Percentiles rank a stretch among this genome's conserved stretches.
Evolutionary conservation across 2,797 vertebrate species (phyloP).

Genomic region (Danionella dracula): DNA sequence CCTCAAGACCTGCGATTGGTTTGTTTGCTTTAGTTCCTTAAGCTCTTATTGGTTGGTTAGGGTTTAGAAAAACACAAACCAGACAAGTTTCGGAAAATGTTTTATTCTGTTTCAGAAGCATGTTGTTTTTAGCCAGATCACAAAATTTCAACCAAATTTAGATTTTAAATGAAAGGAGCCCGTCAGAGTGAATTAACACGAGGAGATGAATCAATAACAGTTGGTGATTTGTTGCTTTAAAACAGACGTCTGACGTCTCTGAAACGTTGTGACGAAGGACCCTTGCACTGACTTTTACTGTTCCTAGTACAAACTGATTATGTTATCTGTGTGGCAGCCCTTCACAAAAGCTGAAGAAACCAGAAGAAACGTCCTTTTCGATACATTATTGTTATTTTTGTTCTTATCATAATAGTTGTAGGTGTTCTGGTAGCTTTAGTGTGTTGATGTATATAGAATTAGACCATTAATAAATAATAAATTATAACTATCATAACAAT

Average conservation of each 20-base stretch:
- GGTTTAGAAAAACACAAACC: too few species aligned
- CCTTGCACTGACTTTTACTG: conserved; percentile 60
- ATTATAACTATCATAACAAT: conserved; percentile 58
- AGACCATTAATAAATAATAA: conserved; percentile 53
- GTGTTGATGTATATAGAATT: conserved; percentile 53
- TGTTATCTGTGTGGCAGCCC: conserved; percentile 68
- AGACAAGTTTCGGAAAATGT: too few species aligned
- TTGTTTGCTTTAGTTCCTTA: too few species aligned
- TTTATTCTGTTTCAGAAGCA: too few species aligned
- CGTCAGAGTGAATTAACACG: too few species aligned
- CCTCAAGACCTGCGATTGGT: too few species aligned
- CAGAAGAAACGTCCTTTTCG: conserved; percentile 51
- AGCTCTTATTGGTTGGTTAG: too few species aligned
- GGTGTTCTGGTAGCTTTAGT: conserved; percentile 53
- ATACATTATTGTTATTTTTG: conserved; percentile 53
- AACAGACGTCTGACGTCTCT: conserved; percentile 52
- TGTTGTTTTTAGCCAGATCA: too few species aligned
- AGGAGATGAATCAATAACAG: too few species aligned
- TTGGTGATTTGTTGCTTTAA: conserved; percentile 29
- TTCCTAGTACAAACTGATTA: conserved; percentile 54
- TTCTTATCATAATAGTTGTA: conserved; percentile 67
- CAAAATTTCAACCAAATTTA: too few species aligned
- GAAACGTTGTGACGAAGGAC: conserved; percentile 50
- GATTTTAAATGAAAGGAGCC: too few species aligned
- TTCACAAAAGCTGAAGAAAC: conserved; percentile 38